Conservation (phyloP, 2,797 vertebrate species). For the Xerus rutilus region DNA sequence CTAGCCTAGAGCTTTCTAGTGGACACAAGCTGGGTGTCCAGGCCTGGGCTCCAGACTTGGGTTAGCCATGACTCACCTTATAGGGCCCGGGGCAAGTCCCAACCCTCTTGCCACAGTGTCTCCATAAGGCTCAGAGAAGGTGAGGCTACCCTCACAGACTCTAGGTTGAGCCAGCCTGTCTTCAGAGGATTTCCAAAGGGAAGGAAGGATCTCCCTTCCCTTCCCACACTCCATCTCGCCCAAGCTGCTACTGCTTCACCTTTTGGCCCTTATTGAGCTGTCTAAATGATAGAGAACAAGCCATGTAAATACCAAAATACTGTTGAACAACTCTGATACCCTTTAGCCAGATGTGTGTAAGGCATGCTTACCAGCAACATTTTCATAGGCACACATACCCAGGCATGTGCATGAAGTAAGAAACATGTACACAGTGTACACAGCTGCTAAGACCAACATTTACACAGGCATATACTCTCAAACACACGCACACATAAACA, state of each 20-base stretch:
- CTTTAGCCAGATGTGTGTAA: not conserved
- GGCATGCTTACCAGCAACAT: not conserved
- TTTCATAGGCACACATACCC: not conserved
- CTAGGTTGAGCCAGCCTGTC: not conserved
- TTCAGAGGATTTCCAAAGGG: not conserved
- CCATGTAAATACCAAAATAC: not conserved
- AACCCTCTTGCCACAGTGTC: not conserved
- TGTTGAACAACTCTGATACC: not conserved
- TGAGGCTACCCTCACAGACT: not conserved
- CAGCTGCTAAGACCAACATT: not conserved
- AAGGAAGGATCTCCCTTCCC: not conserved
- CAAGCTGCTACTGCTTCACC: not conserved
- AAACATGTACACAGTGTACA: not conserved
- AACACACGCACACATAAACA: not conserved
- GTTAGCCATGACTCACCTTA: not conserved
- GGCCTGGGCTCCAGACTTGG: not conserved
- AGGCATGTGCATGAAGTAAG: not conserved
- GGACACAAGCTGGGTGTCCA: not conserved
- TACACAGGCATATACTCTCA: not conserved
- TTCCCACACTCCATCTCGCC: not conserved
- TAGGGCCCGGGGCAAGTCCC: not conserved
- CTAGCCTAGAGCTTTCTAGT: not conserved
- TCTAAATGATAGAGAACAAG: not conserved
- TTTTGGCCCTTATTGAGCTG: not conserved
- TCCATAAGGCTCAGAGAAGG: not conserved